These are phyloP conservation scores for Chromobotia macracanthus DNA, from an alignment of 2,797 vertebrate species.

Conservation along the genomic window DNA sequence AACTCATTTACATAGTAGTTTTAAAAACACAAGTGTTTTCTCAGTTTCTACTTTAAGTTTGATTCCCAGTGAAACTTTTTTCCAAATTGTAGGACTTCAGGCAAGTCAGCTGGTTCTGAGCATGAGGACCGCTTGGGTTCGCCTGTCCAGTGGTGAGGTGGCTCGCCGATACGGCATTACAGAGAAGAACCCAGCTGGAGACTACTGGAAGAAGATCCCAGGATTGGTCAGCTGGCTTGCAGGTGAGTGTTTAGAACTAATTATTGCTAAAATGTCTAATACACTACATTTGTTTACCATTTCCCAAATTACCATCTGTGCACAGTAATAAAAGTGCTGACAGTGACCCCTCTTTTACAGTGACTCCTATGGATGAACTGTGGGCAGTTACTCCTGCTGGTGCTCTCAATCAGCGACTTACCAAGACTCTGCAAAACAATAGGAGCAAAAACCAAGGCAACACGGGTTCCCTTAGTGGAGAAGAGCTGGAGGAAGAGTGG, in stretches of 20 bases:
- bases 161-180: constrained; percentile 91
- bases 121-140: constrained; percentile 88
- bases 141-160: constrained; percentile 88
- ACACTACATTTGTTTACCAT: not conserved
- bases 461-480: constrained; percentile 70
- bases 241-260: constrained; percentile 66
- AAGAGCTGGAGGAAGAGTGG: constrained; percentile 95
- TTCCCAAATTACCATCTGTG: not conserved
- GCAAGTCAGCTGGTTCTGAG: constrained; percentile 90
- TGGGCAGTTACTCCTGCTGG: constrained; percentile 87
- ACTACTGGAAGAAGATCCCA: constrained; percentile 98
- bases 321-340: not conserved
- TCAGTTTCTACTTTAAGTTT: not conserved
- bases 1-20: too few relatives aligned
- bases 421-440: constrained; percentile 85
- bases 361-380: constrained; percentile 87
- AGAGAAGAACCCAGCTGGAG: constrained; percentile 89
- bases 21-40: too few relatives aligned
- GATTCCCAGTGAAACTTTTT: too few relatives aligned
- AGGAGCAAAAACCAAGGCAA: constrained; percentile 66
- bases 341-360: constrained; percentile 69
- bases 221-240: constrained; percentile 84
- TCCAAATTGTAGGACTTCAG: constrained; percentile 78
- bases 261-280: not conserved
- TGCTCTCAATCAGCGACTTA: constrained; percentile 87